Conservation (phyloP, 1,140 invertebrate species). For the Caenorhabditis brenneri region DNA sequence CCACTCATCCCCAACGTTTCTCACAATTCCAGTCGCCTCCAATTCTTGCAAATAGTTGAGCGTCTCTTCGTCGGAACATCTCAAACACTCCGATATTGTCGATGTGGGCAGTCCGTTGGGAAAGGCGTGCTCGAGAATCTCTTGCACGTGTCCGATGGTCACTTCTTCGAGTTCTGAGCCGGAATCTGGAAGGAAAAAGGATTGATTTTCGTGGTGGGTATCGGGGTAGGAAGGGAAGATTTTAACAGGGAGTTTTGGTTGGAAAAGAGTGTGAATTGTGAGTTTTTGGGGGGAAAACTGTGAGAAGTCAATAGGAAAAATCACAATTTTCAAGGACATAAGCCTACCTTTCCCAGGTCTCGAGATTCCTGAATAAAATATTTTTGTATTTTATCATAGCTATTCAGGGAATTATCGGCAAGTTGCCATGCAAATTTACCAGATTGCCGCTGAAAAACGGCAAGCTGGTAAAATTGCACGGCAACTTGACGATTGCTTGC, state of each 20-base stretch:
- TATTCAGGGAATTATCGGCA: neutral
- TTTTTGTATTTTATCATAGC: neutral
- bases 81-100: slow-evolving; percentile 50
- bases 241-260: neutral
- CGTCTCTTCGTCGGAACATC: slow-evolving; percentile 54
- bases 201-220: neutral
- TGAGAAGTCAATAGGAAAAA: neutral
- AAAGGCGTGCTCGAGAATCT: slow-evolving; percentile 94
- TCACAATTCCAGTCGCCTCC: slow-evolving; percentile 53
- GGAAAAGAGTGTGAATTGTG: neutral
- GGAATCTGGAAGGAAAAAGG: slow-evolving; percentile 47
- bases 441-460: too few relatives aligned
- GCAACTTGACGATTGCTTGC: too few relatives aligned
- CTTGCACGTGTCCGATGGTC: slow-evolving; percentile 85
- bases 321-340: too few relatives aligned
- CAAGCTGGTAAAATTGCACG: too few relatives aligned
- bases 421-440: too few relatives aligned
- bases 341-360: neutral
- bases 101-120: slow-evolving; percentile 89
- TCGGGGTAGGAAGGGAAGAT: neutral
- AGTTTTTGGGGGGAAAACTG: neutral
- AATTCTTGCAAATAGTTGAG: slow-evolving; percentile 51
- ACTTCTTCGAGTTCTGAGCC: slow-evolving; percentile 71
- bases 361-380: neutral
- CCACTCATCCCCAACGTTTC: slow-evolving; percentile 59